Conservation (phyloP, 2,797 vertebrate genomes). For the Tinamus major region DNA sequence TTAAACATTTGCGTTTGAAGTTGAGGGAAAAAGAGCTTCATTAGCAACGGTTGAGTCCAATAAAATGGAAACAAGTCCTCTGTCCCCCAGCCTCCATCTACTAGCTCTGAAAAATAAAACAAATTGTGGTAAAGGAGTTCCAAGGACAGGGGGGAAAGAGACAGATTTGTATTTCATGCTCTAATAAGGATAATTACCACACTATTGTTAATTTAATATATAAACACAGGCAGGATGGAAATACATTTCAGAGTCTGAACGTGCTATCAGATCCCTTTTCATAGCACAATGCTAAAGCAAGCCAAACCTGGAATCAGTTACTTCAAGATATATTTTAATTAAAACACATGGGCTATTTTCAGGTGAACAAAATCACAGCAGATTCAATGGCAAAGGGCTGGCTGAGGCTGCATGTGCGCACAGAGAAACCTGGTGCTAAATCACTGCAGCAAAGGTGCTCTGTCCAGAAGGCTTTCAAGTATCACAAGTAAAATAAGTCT, state of each 20-base stretch:
- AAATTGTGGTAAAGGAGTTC: constrained; percentile 57
- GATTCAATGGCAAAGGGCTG: constrained; percentile 37
- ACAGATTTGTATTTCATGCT: constrained; percentile 68
- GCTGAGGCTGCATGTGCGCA: constrained; percentile 10
- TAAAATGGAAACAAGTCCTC: constrained; percentile 57
- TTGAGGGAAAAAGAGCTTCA: constrained; percentile 53
- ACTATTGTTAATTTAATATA: constrained; percentile 63
- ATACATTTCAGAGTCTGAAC: background rate
- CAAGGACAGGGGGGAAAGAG: constrained; percentile 46
- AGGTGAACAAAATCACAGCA: constrained; percentile 57
- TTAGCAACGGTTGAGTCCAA: constrained; percentile 58
- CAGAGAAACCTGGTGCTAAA: constrained; percentile 51
- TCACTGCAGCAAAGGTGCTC: constrained; percentile 60
- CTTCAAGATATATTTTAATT: constrained; percentile 56
- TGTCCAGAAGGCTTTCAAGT: constrained; percentile 65
- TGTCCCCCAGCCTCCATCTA: constrained; percentile 9
- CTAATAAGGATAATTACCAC: constrained; percentile 60
- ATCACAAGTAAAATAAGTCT: constrained; percentile 69
- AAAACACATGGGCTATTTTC: constrained; percentile 49
- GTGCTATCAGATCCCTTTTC: background rate
- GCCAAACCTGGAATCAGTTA: constrained; percentile 38
- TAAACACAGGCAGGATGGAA: constrained; percentile 58
- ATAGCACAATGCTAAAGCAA: background rate
- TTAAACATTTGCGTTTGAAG: constrained; percentile 65
- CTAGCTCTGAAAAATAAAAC: constrained; percentile 41